These are phyloP conservation scores for Sylvilagus floridanus DNA, from an alignment of 2,797 vertebrate species.

Conservation along the genomic window DNA sequence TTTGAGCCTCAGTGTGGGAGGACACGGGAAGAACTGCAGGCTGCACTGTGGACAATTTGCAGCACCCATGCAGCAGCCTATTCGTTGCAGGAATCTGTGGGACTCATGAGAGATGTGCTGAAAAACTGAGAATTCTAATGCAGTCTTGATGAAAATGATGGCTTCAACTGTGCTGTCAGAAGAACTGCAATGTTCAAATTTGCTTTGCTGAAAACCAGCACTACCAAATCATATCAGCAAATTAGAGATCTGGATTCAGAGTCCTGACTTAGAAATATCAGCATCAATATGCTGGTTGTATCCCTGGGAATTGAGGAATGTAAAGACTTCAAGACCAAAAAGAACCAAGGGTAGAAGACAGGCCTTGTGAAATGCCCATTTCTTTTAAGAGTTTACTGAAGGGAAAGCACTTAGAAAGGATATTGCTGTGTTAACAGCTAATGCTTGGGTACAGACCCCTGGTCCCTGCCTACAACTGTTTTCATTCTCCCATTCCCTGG, in stretches of 20 bases:
- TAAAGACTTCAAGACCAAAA: background rate
- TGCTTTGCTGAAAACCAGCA: background rate
- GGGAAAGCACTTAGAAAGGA: background rate
- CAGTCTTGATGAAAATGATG: background rate
- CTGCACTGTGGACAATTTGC: background rate
- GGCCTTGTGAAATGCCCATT: background rate
- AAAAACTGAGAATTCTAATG: background rate
- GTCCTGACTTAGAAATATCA: background rate
- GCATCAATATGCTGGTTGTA: background rate
- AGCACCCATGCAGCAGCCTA: background rate
- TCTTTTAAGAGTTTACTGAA: background rate
- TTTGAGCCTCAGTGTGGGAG: background rate
- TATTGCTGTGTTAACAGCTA: background rate
- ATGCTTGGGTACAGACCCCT: background rate
- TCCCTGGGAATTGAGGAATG: background rate
- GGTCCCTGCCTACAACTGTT: background rate
- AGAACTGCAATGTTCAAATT: background rate
- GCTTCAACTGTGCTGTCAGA: background rate
- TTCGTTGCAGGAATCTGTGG: background rate
- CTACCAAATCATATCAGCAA: background rate
- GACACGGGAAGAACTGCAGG: background rate
- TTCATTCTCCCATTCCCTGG: background rate
- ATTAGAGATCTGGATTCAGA: background rate
- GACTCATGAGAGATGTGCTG: background rate
- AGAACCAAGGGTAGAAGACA: background rate